Conservation (phyloP, 2,888 invertebrate genomes). For the Galerucella pusilla region DNA sequence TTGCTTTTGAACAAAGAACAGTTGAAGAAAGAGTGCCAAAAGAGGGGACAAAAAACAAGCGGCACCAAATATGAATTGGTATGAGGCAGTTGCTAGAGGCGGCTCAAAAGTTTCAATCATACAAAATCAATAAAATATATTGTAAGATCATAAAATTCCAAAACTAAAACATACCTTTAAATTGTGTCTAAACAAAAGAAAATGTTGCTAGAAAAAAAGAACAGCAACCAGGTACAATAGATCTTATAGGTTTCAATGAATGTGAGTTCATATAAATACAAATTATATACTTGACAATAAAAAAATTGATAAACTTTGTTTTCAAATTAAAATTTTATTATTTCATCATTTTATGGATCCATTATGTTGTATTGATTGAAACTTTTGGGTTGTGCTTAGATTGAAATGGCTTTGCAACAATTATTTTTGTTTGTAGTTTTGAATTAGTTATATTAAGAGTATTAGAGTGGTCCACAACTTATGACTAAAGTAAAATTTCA, state of each 20-base stretch:
- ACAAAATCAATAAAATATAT: not conserved
- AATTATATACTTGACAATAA: no score
- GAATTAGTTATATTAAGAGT: not conserved
- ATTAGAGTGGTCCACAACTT: not conserved
- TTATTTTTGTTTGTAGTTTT: constrained; percentile 1
- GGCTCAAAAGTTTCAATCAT: constrained; percentile 16
- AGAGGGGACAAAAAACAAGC: constrained; percentile 75
- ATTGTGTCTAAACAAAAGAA: no score
- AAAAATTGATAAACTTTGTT: no score
- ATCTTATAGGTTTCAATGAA: no score
- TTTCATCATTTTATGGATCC: no score
- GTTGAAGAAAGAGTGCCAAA: constrained; percentile 75
- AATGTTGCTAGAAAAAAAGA: no score
- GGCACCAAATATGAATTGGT: constrained; percentile 80
- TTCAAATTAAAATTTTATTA: no score
- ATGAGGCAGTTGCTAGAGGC: constrained; percentile 55
- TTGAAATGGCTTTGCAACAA: constrained; percentile 7
- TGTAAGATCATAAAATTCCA: not conserved
- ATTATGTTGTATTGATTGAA: constrained; percentile 3
- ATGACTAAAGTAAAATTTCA: no score
- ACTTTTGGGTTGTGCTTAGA: constrained; percentile 3
- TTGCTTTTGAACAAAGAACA: constrained; percentile 76
- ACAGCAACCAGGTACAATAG: no score
- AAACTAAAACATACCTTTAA: no score
- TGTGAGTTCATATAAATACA: no score